Base-by-base conservation (phyloP, 1,140 invertebrate species). In the Diorhabda carinulata region DNA sequence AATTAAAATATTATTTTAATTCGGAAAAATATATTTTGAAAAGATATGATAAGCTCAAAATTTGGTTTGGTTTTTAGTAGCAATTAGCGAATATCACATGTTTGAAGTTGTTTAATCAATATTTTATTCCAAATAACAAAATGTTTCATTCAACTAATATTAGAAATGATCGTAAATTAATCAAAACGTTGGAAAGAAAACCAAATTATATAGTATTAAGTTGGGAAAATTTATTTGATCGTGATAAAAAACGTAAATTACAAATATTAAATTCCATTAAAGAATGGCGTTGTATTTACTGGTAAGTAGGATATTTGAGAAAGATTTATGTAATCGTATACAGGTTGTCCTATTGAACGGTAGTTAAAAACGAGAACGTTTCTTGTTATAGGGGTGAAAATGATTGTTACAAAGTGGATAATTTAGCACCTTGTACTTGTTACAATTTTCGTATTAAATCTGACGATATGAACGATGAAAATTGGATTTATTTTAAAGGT, bases 401-500 rank as follows among this genome's bases (percentile, higher is more conserved):
- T 60, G 72, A 66, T 5, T 45, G 64, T 56, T 72, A 62, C 44
- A 73, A 58, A 61, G 70, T 78, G 5, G 57, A 71, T 25, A 67
- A 67, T 62, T 69, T 79, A 41, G 72, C 74, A 10, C 76, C 74
- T 2, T 75, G 71, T 66, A 76, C 71, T 57, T 76, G 71, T 57
- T 78, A 77, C 61, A 67, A 69, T 43, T 79, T 79, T 60, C 57
- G 76, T 62, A 57, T 77, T 10, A 76, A 72, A 70, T 10, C 25
- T 3, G 65, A 69, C 43, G 42, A 56, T n/a, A n/a, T 6, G n/a
- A 9, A 57, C 44, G 5, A 5, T 6, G 2, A 60, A 5, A 68
- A 75, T 4, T 77, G 73, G 75, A 43, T 69, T 4, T 60, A 69
- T 62, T 79, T 79, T 66, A 78, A 74, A 70, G 70, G 69, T 7